Conservation (phyloP, 2,113 vertebrate species). For the Cyprinus carpio region DNA sequence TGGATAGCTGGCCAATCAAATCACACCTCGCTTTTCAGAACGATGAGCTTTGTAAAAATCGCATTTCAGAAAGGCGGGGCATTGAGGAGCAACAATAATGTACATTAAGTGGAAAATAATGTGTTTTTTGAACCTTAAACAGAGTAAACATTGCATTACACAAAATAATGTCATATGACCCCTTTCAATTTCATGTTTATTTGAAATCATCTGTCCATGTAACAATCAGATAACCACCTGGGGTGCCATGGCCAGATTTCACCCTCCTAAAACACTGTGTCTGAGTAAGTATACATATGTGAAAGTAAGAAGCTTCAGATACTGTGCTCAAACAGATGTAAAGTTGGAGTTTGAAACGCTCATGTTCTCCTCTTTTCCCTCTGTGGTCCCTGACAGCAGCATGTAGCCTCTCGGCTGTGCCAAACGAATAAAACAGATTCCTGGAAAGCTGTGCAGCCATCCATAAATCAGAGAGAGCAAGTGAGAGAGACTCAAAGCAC, state of each 20-base stretch:
- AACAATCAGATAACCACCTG: not conserved
- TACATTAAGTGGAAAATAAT: too few species aligned
- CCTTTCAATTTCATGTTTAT: not conserved
- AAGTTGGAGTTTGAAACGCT: slow-evolving; percentile 23
- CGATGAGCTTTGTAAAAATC: too few species aligned
- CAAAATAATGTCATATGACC: too few species aligned
- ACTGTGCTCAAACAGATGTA: not conserved
- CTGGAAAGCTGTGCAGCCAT: slow-evolving; percentile 49
- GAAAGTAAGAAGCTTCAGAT: not conserved
- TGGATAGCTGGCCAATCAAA: too few species aligned
- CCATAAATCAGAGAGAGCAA: slow-evolving; percentile 55
- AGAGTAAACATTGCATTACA: too few species aligned
- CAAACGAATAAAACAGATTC: slow-evolving; percentile 61
- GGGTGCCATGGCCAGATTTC: not conserved
- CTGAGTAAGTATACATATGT: not conserved
- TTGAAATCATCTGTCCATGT: not conserved
- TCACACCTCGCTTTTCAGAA: too few species aligned
- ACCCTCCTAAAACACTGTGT: not conserved
- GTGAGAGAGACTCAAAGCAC: slow-evolving; percentile 17
- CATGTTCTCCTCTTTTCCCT: slow-evolving; percentile 20
- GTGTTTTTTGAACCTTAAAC: too few species aligned
- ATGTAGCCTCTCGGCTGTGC: slow-evolving; percentile 50
- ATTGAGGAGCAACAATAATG: too few species aligned
- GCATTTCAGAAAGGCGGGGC: too few species aligned
- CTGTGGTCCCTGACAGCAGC: slow-evolving; percentile 48